Conservation (phyloP, 2,797 vertebrate species). For the Halcyon leucocephala region DNA sequence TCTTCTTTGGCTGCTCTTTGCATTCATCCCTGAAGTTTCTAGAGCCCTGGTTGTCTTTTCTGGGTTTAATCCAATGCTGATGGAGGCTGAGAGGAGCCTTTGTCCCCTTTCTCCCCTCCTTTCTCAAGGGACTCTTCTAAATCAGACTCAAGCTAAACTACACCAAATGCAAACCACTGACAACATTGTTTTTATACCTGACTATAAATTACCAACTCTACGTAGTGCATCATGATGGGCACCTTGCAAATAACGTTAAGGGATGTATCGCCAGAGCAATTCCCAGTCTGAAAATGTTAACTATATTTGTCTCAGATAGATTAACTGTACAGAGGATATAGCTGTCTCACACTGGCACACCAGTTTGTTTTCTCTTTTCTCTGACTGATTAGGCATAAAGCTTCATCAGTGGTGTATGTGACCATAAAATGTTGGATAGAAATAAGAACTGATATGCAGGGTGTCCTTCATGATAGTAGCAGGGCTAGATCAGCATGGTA, state of each 20-base stretch:
- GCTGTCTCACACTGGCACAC: background rate
- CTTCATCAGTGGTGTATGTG: background rate
- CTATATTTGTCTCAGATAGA: background rate
- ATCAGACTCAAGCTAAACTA: background rate
- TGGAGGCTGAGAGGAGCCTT: background rate
- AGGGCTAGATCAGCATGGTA: background rate
- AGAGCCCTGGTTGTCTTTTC: background rate
- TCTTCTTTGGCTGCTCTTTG: background rate
- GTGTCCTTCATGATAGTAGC: background rate
- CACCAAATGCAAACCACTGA: background rate
- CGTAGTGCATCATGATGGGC: background rate
- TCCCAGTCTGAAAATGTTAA: background rate
- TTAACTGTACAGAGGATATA: background rate
- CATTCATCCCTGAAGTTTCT: background rate
- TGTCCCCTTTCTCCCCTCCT: background rate
- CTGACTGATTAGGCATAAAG: background rate
- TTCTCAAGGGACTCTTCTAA: background rate
- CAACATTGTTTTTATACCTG: background rate
- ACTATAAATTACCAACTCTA: background rate
- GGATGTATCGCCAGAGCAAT: background rate
- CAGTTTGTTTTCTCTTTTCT: background rate
- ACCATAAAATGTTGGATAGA: background rate
- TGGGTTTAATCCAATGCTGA: constrained; percentile 22
- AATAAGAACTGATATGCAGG: background rate
- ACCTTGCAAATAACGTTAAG: background rate